Base-by-base conservation (phyloP, 2,888 invertebrate species). In the Creontiades dilutus region DNA sequence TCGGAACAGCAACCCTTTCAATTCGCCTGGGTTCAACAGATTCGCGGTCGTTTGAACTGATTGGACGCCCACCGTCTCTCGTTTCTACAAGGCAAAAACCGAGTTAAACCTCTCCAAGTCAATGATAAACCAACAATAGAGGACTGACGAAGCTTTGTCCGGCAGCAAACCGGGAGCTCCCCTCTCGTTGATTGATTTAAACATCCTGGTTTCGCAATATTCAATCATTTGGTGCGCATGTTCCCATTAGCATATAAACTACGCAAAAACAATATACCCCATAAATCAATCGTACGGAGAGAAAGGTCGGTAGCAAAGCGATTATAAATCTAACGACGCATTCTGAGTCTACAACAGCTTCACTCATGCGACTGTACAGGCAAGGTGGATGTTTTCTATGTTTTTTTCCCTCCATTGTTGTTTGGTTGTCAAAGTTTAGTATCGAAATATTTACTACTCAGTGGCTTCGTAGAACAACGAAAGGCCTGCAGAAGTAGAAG, bases 131-230 rank as follows among this genome's bases (percentile, higher is more conserved):
- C 85, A n/a, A 86, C 86, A 86, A 86, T 75, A 75, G 86, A 28
- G 28, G 68, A 75, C 86, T 61, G 85, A 85, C 85, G 85, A 75
- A 86, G 47, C 86, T 47, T 86, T 75, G 86, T 86, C 86, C 48
- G 14, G 86, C 46, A 61, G 19, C 14, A 28, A 61, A n/a, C 37
- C 37, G 16, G 55, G 28, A 0, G 3, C 2, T n/a, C 3, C n/a
- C 28, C 55, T 27, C 82, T 48, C 47, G n/a, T 61, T 86, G 86
- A 86, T 86, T 86, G 86, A 86, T 86, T 86, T 86, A 86, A 86
- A 86, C 86, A 86, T 86, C 86, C 86, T 86, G 86, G 86, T 86
- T 86, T 86, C 46, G 75, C 86, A 86, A 86, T 86, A 86, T 86
- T 86, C 86, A 86, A 86, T 86, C 75, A 75, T 86, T 47, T 75